Evolutionary conservation across 2,888 invertebrate species (phyloP).

Genomic region (Camptogramma bilineatum): DNA sequence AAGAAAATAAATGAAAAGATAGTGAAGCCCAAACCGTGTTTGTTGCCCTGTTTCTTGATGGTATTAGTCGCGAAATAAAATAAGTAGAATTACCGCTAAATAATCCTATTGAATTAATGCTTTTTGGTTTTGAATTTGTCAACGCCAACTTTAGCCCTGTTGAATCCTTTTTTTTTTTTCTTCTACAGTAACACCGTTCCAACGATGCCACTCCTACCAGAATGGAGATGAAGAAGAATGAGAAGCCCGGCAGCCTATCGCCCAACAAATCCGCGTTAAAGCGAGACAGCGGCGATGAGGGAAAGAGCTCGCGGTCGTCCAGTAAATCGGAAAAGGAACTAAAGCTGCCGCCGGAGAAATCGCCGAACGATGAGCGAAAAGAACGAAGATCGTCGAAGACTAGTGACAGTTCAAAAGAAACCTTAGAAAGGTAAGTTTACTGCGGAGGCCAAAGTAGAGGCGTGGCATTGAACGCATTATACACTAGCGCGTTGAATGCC

Average conservation of each 20-base stretch:
- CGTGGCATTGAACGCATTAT: too few relatives aligned
- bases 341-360: constrained; percentile 71
- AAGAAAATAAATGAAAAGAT: too few relatives aligned
- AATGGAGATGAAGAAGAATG: constrained; percentile 82
- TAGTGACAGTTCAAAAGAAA: constrained; percentile 75
- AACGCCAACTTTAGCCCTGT: too few relatives aligned
- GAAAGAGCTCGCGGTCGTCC: constrained; percentile 65
- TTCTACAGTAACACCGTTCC: constrained; percentile 59
- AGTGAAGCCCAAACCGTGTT: too few relatives aligned
- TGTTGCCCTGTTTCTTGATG: too few relatives aligned
- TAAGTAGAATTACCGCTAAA: too few relatives aligned
- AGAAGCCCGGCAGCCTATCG: constrained; percentile 77
- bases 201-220: constrained; percentile 65
- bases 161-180: too few relatives aligned
- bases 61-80: too few relatives aligned
- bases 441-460: background rate
- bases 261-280: constrained; percentile 68
- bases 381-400: constrained; percentile 68
- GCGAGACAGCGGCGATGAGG: constrained; percentile 68
- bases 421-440: constrained; percentile 69
- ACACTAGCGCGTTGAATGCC: too few relatives aligned
- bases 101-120: too few relatives aligned
- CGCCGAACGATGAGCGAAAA: constrained; percentile 66
- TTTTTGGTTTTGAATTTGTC: too few relatives aligned
- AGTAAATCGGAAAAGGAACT: constrained; percentile 74